Evolutionary conservation across 2,797 vertebrate species (phyloP).

Genomic region (Syngnathus rostellatus): DNA sequence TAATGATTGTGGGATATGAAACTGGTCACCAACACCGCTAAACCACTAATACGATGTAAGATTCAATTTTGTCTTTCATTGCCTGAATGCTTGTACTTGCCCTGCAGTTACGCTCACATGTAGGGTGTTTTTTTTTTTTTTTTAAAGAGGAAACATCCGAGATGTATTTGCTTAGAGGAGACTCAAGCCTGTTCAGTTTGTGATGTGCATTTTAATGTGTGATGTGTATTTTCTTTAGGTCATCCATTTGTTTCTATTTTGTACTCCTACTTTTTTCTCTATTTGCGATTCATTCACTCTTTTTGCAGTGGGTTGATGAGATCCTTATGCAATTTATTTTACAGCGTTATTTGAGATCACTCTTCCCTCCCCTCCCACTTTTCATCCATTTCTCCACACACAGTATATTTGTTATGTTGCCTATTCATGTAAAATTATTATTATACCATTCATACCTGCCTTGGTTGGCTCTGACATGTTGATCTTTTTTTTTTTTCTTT

Average conservation of each 20-base stretch:
- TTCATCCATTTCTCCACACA: slow-evolving; percentile 41
- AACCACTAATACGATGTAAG: not conserved
- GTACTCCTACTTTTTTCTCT: slow-evolving; percentile 24
- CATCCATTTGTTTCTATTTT: slow-evolving; percentile 24
- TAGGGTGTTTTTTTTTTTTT: not conserved
- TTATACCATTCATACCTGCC: slow-evolving; percentile 70
- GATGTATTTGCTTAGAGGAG: slow-evolving; percentile 28
- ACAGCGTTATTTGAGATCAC: slow-evolving; percentile 26
- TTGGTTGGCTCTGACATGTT: slow-evolving; percentile 73
- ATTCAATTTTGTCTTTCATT: not conserved
- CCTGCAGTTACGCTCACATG: not conserved
- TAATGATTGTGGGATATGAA: not conserved
- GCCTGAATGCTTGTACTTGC: not conserved
- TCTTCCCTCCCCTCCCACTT: slow-evolving; percentile 42
- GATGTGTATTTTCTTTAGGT: slow-evolving; percentile 58
- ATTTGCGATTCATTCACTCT: slow-evolving; percentile 30
- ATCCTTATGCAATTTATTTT: slow-evolving; percentile 68
- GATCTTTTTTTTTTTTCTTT: slow-evolving; percentile 52
- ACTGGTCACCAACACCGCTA: not conserved
- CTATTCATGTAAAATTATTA: slow-evolving; percentile 65
- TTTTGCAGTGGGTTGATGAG: slow-evolving; percentile 48
- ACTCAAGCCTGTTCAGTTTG: slow-evolving; percentile 24
- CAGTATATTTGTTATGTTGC: slow-evolving; percentile 66
- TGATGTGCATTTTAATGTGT: slow-evolving; percentile 25
- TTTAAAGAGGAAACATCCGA: slow-evolving; percentile 6